Percentiles rank a stretch among this genome's conserved stretches.
These are phyloP conservation scores for Cynopterus brachyotis DNA, from an alignment of 2,113 vertebrate genomes.

Conservation along the genomic window DNA sequence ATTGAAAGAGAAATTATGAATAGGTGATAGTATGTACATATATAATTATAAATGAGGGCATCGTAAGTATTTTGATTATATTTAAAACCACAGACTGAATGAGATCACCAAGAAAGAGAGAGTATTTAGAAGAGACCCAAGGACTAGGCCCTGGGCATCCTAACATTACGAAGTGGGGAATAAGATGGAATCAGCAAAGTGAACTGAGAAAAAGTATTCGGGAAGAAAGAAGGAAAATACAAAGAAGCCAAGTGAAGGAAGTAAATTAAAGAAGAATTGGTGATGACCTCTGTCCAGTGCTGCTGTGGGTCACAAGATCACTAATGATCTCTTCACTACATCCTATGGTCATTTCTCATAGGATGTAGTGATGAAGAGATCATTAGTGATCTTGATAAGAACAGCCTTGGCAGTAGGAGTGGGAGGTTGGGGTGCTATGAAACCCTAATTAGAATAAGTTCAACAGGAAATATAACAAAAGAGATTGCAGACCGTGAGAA, in stretches of 20 bases:
- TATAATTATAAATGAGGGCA: background rate
- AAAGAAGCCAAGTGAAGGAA: background rate
- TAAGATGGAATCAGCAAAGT: background rate
- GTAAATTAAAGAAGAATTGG: background rate
- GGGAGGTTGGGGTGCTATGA: background rate
- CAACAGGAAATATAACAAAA: background rate
- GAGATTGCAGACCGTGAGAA: background rate
- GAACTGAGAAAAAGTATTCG: background rate
- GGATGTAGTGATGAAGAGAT: background rate
- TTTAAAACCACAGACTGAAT: background rate
- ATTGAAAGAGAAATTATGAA: background rate
- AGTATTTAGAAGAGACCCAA: background rate
- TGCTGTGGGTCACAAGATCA: no score
- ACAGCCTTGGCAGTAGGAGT: background rate
- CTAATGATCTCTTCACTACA: no score
- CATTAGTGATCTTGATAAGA: background rate
- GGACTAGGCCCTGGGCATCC: no score
- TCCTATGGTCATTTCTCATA: no score
- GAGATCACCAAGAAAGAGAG: background rate
- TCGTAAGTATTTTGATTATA: background rate
- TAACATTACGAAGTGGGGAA: background rate
- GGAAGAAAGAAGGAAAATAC: background rate
- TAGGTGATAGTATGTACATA: background rate
- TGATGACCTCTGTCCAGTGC: background rate
- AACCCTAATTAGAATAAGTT: background rate